Percentiles rank a stretch among this genome's conserved stretches.
Conservation (phyloP, 2,797 vertebrate genomes). For the Notolabrus celidotus region DNA sequence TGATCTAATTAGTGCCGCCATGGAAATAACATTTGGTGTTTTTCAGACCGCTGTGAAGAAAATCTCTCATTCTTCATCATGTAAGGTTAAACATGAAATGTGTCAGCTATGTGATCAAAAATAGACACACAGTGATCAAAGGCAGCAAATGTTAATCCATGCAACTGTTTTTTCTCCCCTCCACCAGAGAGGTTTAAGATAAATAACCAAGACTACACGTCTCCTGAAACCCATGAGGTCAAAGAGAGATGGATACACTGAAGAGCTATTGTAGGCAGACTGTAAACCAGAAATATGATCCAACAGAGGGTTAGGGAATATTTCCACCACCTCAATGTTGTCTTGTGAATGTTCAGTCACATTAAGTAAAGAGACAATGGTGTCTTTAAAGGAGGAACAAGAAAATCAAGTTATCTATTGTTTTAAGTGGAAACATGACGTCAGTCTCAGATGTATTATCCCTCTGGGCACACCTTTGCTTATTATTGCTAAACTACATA, state of each 20-base stretch:
- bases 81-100: background rate
- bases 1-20: background rate
- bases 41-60: background rate
- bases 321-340: background rate
- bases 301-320: background rate
- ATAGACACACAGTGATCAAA: background rate
- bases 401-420: constrained; percentile 27
- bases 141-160: background rate
- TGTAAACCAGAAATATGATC: too few relatives aligned
- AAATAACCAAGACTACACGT: too few relatives aligned
- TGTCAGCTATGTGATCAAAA: background rate
- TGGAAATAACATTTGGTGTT: background rate
- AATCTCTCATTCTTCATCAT: background rate
- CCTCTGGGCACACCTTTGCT: background rate
- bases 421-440: constrained; percentile 18
- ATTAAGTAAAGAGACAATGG: background rate
- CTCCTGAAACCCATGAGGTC: too few relatives aligned
- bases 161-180: too few relatives aligned
- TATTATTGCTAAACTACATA: background rate
- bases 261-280: too few relatives aligned
- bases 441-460: constrained; percentile 1
- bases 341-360: background rate
- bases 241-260: too few relatives aligned
- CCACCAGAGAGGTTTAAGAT: too few relatives aligned
- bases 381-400: constrained; percentile 4